These are phyloP conservation scores for Malacoctenus gilli DNA, from an alignment of 2,797 vertebrate species.

Conservation along the genomic window DNA sequence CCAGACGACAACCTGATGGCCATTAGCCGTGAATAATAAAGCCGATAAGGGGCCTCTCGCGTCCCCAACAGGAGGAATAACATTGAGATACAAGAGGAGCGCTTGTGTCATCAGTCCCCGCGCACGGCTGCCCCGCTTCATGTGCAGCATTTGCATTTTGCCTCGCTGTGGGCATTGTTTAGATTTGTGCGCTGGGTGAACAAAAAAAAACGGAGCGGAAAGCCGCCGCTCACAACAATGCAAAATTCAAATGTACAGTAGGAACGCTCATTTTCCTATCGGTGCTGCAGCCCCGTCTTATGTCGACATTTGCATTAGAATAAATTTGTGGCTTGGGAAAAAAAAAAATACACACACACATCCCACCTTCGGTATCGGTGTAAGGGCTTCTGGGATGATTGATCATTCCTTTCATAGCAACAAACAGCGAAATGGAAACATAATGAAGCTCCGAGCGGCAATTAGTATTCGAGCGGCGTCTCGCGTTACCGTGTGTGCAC, in stretches of 20 bases:
- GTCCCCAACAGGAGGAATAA: slow-evolving; percentile 55
- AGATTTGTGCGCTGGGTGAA: slow-evolving; percentile 15
- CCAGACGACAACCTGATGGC: slow-evolving; percentile 58
- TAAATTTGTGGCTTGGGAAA: slow-evolving; percentile 20
- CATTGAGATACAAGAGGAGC: slow-evolving; percentile 50
- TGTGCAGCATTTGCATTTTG: slow-evolving; percentile 61
- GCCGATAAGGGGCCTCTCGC: slow-evolving; percentile 53
- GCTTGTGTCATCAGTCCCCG: slow-evolving; percentile 57
- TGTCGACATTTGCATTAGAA: slow-evolving; percentile 63
- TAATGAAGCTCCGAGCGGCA: slow-evolving; percentile 50
- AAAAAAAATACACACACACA: slow-evolving; percentile 7
- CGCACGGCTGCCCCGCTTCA: slow-evolving; percentile 24
- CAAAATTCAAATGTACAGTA: slow-evolving; percentile 47
- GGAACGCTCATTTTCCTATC: slow-evolving; percentile 56
- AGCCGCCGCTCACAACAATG: slow-evolving; percentile 45
- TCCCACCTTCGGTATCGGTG: slow-evolving; percentile 35
- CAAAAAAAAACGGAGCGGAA: slow-evolving; percentile 18
- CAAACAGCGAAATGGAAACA: slow-evolving; percentile 55
- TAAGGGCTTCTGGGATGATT: slow-evolving; percentile 50
- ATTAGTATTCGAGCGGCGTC: slow-evolving; percentile 62
- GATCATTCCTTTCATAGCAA: slow-evolving; percentile 49
- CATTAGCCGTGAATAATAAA: slow-evolving; percentile 74
- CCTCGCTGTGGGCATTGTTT: slow-evolving; percentile 57
- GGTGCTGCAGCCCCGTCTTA: slow-evolving; percentile 28
- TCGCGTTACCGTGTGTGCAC: slow-evolving; percentile 3